Evolutionary conservation across 2,113 vertebrate genomes (phyloP), one percentile per base, ranked within the genome.

Genomic region (Tragelaphus imberbis): DNA sequence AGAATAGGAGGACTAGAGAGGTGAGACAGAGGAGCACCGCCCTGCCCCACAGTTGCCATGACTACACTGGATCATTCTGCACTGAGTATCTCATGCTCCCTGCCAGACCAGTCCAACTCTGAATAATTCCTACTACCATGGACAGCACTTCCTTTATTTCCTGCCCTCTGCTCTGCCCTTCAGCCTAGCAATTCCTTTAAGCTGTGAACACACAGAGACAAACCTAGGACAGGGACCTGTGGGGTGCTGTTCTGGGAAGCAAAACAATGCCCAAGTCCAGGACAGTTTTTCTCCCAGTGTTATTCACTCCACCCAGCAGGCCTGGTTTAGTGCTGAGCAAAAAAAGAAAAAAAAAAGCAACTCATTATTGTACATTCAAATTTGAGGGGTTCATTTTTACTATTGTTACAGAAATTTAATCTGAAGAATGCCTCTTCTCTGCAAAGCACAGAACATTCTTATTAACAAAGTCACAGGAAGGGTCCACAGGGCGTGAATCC

Each of bases 141-240:
- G 75, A 61, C 63, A 90, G 61, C 59, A 84, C n/a, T 53, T 56
- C 79, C n/a, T 33, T 95, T 21, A 65, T n/a, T 82, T 90, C 49
- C 59, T 33, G 27, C 14, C 51, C 17, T 81, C 84, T 36, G 40
- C 80, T 84, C 80, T 55, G 47, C 23, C 23, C 47, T 86, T 55
- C 28, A 53, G 49, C 30, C 28, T 47, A 59, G 21, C 6, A 40
- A 23, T 90, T 77, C 16, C 55, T 94, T 44, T 36, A 71, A n/a
- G 10, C 5, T 91, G 44, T 84, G 44, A 93, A 84, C 68, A 19
- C 51, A 36, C 68, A 33, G 86, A 36, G n/a, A 27, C 10, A 27
- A 77, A 40, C 6, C 47, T 81, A 56, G 40, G 47, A 27, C 0
- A 17, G 82, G 21, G 10, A 33, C 49, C 51, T 8, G 3, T 1